Conservation (phyloP, 1,140 invertebrate genomes). For the Pogonognathellus flavescens region DNA sequence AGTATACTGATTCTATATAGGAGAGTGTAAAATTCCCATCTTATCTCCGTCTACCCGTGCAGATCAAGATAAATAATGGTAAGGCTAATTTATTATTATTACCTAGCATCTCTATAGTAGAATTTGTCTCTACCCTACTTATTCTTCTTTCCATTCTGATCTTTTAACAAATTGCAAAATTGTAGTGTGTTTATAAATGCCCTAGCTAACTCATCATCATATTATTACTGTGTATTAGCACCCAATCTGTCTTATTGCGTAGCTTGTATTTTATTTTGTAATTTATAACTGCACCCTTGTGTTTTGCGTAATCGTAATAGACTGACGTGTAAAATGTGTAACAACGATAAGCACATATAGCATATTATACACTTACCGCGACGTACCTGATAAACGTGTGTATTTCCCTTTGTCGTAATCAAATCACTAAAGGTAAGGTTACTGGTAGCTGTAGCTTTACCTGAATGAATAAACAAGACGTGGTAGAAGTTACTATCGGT, state of each 20-base stretch:
- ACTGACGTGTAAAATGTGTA: background rate
- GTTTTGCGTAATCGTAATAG: background rate
- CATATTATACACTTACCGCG: background rate
- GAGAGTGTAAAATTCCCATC: background rate
- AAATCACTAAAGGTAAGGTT: too few species aligned
- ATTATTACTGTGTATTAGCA: constrained; percentile 16
- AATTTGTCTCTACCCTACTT: too few species aligned
- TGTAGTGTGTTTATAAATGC: background rate
- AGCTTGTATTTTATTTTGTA: background rate
- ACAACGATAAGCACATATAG: background rate
- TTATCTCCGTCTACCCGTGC: background rate
- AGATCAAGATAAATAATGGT: background rate
- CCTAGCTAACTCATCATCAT: background rate
- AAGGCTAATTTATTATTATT: background rate
- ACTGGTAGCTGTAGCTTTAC: background rate
- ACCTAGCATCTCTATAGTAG: too few species aligned
- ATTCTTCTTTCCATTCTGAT: too few species aligned
- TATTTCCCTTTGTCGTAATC: too few species aligned
- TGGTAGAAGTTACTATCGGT: background rate
- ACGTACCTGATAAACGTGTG: constrained; percentile 1
- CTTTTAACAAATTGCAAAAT: too few species aligned
- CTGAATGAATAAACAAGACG: background rate
- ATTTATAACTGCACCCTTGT: constrained; percentile 2
- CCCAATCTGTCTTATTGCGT: constrained; percentile 4
- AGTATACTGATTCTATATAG: background rate